Conservation (phyloP, 2,888 invertebrate species). For the Cosmorhoe ocellata region DNA sequence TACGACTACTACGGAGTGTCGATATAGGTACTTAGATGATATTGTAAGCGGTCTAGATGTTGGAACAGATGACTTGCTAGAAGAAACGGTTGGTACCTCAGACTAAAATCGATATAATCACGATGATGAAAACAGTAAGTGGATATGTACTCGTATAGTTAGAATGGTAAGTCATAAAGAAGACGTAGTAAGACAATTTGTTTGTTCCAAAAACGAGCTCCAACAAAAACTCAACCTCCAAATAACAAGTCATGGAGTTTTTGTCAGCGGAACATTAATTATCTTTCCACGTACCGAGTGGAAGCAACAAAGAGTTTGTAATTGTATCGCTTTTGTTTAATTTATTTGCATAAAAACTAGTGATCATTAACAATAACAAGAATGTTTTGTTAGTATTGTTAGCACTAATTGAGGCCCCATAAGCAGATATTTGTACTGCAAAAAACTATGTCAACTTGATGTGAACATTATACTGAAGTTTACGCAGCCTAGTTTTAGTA, state of each 20-base stretch:
- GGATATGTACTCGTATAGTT: background rate
- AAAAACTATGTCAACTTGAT: background rate
- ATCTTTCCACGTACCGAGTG: constrained; percentile 28
- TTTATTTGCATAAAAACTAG: constrained; percentile 44
- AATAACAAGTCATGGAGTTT: constrained; percentile 23
- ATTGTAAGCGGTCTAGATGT: too few species aligned
- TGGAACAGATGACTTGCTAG: too few species aligned
- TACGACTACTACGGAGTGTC: too few species aligned
- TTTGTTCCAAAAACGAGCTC: constrained; percentile 7
- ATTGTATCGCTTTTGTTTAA: constrained; percentile 35
- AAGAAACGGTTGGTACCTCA: too few species aligned
- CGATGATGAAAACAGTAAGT: too few species aligned
- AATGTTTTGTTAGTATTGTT: constrained; percentile 26
- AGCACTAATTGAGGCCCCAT: constrained; percentile 4
- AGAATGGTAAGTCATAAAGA: constrained; percentile 3
- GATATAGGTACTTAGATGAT: too few species aligned
- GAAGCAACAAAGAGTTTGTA: constrained; percentile 34
- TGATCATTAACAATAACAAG: constrained; percentile 33
- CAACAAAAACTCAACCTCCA: constrained; percentile 17
- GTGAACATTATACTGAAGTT: too few species aligned
- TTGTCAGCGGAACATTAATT: constrained; percentile 29
- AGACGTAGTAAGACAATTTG: constrained; percentile 14
- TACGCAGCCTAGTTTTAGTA: too few species aligned
- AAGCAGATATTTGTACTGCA: background rate
- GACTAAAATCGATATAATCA: too few species aligned